A percentile compares a stretch with the other conserved stretches of the same genome.
These are phyloP conservation scores for Gyrodactylus bullatarudis DNA, from an alignment of 1,140 invertebrate species.

Conservation along the genomic window DNA sequence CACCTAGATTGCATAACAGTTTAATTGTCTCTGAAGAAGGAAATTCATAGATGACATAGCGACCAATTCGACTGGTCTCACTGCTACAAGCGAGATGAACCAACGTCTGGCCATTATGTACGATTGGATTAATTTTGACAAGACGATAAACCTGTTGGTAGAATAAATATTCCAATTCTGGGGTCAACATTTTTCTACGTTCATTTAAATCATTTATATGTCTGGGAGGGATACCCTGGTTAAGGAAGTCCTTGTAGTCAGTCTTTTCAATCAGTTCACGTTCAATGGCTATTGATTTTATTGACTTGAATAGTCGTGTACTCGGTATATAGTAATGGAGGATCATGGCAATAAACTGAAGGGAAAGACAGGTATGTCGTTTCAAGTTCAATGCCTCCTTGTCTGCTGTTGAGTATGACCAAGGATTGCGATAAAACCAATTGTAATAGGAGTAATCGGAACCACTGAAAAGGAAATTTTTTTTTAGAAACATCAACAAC, in stretches of 20 bases:
- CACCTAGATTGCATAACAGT: slow-evolving; percentile 43
- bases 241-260: not conserved
- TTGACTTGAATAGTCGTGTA: not conserved
- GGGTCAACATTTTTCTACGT: slow-evolving; percentile 14
- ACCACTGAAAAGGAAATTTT: not conserved
- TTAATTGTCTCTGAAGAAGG: slow-evolving; percentile 35
- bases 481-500: not conserved
- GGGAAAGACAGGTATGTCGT: not conserved
- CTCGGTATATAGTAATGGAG: not conserved
- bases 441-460: not conserved
- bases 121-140: slow-evolving; percentile 35
- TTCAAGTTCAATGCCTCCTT: slow-evolving; percentile 6
- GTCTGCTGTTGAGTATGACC: slow-evolving; percentile 3
- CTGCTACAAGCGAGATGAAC: slow-evolving; percentile 42
- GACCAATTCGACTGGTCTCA: slow-evolving; percentile 23
- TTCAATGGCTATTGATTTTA: not conserved
- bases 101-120: slow-evolving; percentile 38
- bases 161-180: slow-evolving; percentile 23
- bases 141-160: slow-evolving; percentile 27
- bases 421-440: not conserved
- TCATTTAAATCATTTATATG: slow-evolving; percentile 27
- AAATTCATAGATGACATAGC: slow-evolving; percentile 38
- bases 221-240: not conserved
- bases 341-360: not conserved
- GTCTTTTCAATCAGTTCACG: not conserved